Base-by-base conservation (phyloP, 1,140 invertebrate genomes). In the Musca vetustissima region DNA sequence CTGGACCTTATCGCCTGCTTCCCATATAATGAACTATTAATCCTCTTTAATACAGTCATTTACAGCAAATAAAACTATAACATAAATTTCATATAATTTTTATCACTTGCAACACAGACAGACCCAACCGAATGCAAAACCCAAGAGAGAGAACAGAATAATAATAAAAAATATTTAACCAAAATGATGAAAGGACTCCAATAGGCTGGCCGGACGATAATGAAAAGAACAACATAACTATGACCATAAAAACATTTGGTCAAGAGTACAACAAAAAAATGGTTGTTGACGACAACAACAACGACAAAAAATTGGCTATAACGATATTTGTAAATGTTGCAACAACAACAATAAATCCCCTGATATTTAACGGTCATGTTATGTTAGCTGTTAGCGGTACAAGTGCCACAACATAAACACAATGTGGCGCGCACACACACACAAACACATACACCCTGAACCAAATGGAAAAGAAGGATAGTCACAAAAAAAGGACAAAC, bases 291-390 rank as follows among this genome's bases (percentile, higher is more conserved):
- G 36, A 43, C 36, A 43, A 43, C 36, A 43, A 43, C 6, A 43
- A 55, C 7, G 21, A 61, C 7, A 36, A 36, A 61, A 43, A 19
- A 21, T 15, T 28, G 32, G 57, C 25, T 25, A 43, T 14, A 43
- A n/a, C 36, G 11, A 9, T 28, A 22, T 22, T n/a, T 61, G 28
- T 19, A 21, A 61, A 17, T 59, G 55, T 36, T 61, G 57, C 57
- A 61, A 43, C 57, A 61, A 61, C 57, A 61, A 43, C 57, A 61
- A 61, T 61, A 61, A 61, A 61, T 61, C 57, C 57, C 57, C 19
- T 17, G 28, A 61, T 17, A 61, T 61, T 43, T 61, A 61, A 61
- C n/a, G 28, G 57, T 61, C 17, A 32, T 61, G 57, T 36, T 36
- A 28, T 25, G 25, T 57, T 57, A 43, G 36, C 36, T 43, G 36